Conservation (phyloP, 2,888 invertebrate species). For the Anoplius nigerrimus region DNA sequence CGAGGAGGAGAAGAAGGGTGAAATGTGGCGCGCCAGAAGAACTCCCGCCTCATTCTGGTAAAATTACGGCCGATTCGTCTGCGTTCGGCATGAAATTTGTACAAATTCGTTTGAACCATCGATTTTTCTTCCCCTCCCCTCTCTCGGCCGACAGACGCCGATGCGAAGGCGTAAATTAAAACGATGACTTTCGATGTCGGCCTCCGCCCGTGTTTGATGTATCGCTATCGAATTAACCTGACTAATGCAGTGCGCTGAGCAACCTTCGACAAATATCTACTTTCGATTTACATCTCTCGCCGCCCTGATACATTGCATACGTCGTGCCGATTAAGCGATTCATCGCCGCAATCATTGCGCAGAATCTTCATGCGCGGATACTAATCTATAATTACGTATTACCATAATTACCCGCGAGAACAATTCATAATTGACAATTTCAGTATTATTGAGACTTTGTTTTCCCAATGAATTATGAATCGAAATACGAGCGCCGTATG, state of each 20-base stretch:
- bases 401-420: constrained; percentile 47
- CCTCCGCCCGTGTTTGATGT: too few species aligned
- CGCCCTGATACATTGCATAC: constrained; percentile 44
- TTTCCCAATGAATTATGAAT: constrained; percentile 11
- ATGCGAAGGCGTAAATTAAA: too few species aligned
- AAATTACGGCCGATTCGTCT: neutral
- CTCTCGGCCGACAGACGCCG: too few species aligned
- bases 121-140: too few species aligned
- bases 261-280: too few species aligned
- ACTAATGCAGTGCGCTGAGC: too few species aligned
- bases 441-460: constrained; percentile 34
- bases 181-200: too few species aligned
- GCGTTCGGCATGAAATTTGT: too few species aligned
- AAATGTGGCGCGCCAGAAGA: constrained; percentile 35
- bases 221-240: too few species aligned
- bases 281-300: constrained; percentile 49
- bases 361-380: constrained; percentile 44
- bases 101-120: too few species aligned
- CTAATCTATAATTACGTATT: constrained; percentile 44
- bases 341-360: constrained; percentile 50
- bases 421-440: constrained; percentile 37
- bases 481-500: too few species aligned
- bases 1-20: constrained; percentile 23
- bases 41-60: neutral
- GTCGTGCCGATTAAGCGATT: constrained; percentile 44